phyloP scores from a whole-genome alignment of 2,797 vertebrate species.

The Chelonia mydas region DNA sequence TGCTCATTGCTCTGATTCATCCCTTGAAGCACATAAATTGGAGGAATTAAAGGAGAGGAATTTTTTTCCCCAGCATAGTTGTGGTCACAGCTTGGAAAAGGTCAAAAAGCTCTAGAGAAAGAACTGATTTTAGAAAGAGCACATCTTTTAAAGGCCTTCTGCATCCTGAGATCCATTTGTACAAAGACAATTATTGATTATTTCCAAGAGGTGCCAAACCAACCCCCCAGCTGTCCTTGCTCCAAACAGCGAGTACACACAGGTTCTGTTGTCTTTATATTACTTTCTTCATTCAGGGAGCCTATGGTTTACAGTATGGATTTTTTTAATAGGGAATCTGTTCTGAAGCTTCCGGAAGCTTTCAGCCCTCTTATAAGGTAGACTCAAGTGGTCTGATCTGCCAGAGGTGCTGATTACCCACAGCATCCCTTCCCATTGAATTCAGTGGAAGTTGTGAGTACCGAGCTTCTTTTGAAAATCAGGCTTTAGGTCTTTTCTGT shows the following conservation, averaged over 20 bases:
- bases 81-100: background rate
- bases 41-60: background rate
- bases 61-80: background rate
- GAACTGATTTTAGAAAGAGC: background rate
- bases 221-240: conserved; percentile 27
- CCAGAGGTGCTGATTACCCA: conserved; percentile 27
- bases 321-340: conserved; percentile 30
- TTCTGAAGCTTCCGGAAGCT: conserved; percentile 36
- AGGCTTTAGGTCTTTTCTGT: background rate
- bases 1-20: conserved; percentile 13
- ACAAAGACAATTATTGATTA: conserved; percentile 16
- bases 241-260: background rate
- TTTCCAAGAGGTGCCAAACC: conserved; percentile 27
- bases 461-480: conserved; percentile 36
- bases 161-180: background rate
- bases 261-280: background rate
- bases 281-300: background rate
- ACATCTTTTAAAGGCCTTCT: background rate
- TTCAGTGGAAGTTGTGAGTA: background rate
- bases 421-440: background rate
- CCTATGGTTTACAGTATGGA: background rate
- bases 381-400: conserved; percentile 30
- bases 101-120: conserved; percentile 4
- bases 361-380: conserved; percentile 15
- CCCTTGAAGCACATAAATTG: background rate